phyloP scores from a whole-genome alignment of 2,797 vertebrate genomes.

The Peromyscus attwateri region DNA sequence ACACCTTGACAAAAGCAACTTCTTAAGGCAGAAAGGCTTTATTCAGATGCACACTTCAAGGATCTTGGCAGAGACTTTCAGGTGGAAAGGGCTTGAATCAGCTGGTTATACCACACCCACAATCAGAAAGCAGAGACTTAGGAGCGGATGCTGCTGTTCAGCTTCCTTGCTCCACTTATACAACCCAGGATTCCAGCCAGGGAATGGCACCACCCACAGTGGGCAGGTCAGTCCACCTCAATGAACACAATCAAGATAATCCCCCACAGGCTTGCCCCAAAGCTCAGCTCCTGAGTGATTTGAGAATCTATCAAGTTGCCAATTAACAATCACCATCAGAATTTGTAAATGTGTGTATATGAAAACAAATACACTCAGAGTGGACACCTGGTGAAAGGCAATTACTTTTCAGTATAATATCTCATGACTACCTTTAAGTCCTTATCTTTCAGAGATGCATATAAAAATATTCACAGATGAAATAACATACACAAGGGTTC shows the following conservation, averaged over 20 bases:
- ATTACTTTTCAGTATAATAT: not conserved
- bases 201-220: not conserved
- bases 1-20: not conserved
- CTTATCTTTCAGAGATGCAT: not conserved
- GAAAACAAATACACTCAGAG: not conserved
- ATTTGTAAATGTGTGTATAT: not conserved
- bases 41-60: not conserved
- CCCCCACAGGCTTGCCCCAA: not conserved
- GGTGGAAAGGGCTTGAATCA: not conserved
- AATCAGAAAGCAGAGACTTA: not conserved
- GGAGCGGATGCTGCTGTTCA: too few species aligned
- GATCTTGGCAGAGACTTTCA: not conserved
- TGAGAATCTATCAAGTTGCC: not conserved
- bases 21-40: not conserved
- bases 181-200: not conserved
- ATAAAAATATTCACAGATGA: constrained; percentile 19
- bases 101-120: not conserved
- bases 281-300: not conserved
- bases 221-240: not conserved
- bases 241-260: not conserved
- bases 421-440: not conserved
- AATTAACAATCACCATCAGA: not conserved
- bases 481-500: not conserved
- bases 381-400: not conserved
- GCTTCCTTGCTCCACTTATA: not conserved